A percentile compares a stretch with the other conserved stretches of the same genome.
Evolutionary conservation across 2,888 invertebrate genomes (phyloP).

Genomic region (Ramazzottius varieornatus): DNA sequence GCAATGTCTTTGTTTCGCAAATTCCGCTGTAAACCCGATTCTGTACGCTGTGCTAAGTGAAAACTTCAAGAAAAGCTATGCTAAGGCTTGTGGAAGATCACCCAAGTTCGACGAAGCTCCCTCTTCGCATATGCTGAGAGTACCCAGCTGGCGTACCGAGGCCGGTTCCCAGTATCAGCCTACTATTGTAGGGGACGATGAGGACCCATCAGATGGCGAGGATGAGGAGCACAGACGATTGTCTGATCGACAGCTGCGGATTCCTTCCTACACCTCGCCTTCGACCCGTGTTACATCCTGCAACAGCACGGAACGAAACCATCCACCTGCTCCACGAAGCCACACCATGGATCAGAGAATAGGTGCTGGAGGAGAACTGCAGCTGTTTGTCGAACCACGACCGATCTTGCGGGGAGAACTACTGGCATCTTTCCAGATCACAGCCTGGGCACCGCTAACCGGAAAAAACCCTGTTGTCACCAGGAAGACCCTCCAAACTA

Average conservation of each 20-base stretch:
- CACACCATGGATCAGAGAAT: too few species aligned
- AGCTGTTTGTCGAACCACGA: too few species aligned
- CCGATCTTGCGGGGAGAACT: background rate
- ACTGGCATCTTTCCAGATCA: background rate
- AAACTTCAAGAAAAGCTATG: background rate
- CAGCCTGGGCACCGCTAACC: background rate
- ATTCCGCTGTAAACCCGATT: background rate
- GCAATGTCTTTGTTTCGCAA: constrained; percentile 1
- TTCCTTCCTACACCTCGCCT: background rate
- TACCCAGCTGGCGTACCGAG: background rate
- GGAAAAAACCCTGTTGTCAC: background rate
- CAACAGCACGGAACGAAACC: background rate
- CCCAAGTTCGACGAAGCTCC: background rate
- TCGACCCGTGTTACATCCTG: background rate
- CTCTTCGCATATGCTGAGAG: background rate
- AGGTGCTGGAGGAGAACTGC: background rate
- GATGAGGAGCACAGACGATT: too few species aligned
- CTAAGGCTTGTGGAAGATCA: background rate
- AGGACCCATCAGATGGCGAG: too few species aligned
- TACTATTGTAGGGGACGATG: too few species aligned
- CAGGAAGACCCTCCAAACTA: background rate
- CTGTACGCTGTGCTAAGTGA: background rate
- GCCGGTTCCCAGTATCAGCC: background rate
- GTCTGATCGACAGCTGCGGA: too few species aligned
- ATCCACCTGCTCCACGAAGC: too few species aligned